Evolutionary conservation across 2,797 vertebrate species (phyloP), one percentile per base, ranked within the genome.

Genomic region (Siniperca obscura): DNA sequence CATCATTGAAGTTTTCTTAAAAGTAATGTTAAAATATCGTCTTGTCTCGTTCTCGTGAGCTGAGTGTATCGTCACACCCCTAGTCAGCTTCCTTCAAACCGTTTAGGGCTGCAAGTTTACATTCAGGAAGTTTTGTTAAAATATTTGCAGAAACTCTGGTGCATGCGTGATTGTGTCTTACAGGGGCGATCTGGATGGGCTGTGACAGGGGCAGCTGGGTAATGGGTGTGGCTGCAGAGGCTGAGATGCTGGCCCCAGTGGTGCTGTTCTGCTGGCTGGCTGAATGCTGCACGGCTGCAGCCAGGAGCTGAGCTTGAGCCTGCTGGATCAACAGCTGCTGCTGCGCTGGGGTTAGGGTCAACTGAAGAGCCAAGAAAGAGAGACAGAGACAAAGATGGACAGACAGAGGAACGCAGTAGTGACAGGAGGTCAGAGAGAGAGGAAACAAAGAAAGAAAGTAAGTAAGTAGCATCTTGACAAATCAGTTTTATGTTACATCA

Each of bases 161-260:
- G 30, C 36, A 36, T 30, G 36, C 21, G 40, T 38, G 55, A 30
- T 1, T 5, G 59, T 27, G 46, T 76, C 95, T 94, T 95, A 97
- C 96, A 78, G 98, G 95, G 92, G 98, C 96, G 85, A 99, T 98
- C 95, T 99, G 98, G 93, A 99, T 98, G 93, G 98, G 97, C 95
- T 99, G 98, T 60, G 98, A 98, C 83, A 99, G 95, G 88, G 98
- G 97, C 87, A 99, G 96, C 96, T 99, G 98, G 81, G 98, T 98
- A 93, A 99, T 98, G 89, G 98, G 98, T 5, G 98, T 96, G 89
- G 98, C 98, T 91, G 98, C 98, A 34, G 98, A 97, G 91, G 98
- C 98, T 3, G 98, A 99, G 97, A 99, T 99, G 96, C 95, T 98
- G 91, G 98, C 98, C 84, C 98, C 98, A 5, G 97, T 98, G 87